Base-by-base conservation (phyloP, 2,888 invertebrate species). In the Oscheius myriophilus region DNA sequence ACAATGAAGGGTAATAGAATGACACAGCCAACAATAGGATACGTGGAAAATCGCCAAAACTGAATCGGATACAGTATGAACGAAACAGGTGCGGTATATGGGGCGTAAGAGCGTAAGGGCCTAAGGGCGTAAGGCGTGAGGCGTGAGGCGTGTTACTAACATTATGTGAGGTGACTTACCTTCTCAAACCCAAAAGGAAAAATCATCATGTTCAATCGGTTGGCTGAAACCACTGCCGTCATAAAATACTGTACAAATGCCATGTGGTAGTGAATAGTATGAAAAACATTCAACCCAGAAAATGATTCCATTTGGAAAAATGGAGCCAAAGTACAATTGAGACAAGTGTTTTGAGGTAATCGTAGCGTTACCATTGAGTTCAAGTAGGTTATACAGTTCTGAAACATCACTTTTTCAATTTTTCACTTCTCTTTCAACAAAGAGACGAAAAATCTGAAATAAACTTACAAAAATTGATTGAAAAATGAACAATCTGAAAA, bases 311-410 rank as follows among this genome's bases (percentile, higher is more conserved):
- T 18, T 1, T n/a, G 9, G 52, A 63, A 63, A n/a, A 63, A 33
- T 16, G 63, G 52, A 11, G 63, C 52, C 41, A 63, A 18, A 39
- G 63, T 63, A 23, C 63, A 63, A 41, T 63, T 63, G 11, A 41
- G 39, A 41, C 63, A 63, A 9, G 63, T 63, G 23, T 63, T 63
- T 25, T 63, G 63, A 16, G 63, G 63, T 3, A 63, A 23, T 39
- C 63, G 39, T 18, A 63, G 49, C 0, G 63, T 63, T 23, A 63
- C 42, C 42, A 63, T 41, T 1, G 63, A 63, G 23, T 63, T 63
- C 41, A 63, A 52, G 49, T 63, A 63, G 11, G 63, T 63, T 42
- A 63, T n/a, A 21, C 39, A 51, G 16, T 63, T 63, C 63, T 63
- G 53, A 51, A 63, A 6, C 33, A 3, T 26, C 14, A 14, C 4